phyloP scores from a whole-genome alignment of 2,113 vertebrate species.

The Seriola quinqueradiata region DNA sequence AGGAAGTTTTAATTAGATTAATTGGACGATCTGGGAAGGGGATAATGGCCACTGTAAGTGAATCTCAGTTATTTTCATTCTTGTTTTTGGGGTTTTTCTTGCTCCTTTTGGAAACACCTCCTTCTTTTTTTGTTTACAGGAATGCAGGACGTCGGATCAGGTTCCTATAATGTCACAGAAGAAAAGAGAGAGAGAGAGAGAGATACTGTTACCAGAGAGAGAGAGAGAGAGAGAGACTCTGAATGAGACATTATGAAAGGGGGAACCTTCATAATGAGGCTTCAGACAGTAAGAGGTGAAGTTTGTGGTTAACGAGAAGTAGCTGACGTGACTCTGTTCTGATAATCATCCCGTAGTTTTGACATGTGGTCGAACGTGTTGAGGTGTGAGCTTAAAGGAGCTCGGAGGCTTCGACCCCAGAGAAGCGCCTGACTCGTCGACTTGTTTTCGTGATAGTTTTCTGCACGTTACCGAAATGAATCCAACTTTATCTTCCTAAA shows the following conservation, averaged over 20 bases:
- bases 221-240: not conserved
- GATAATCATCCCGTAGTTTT: no score
- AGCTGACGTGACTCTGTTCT: not conserved
- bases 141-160: slow-evolving; percentile 70
- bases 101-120: not conserved
- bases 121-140: slow-evolving; percentile 58
- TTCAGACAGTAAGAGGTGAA: no score
- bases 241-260: not conserved
- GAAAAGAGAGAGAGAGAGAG: not conserved
- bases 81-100: not conserved
- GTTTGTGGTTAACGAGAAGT: not conserved
- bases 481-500: no score
- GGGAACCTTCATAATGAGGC: not conserved
- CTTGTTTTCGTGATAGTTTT: no score
- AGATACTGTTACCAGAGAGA: slow-evolving; percentile 36
- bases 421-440: no score
- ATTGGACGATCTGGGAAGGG: no score
- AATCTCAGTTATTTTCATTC: no score
- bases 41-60: no score
- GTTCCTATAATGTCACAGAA: slow-evolving; percentile 39
- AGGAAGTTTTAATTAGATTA: not conserved
- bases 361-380: no score
- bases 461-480: no score
- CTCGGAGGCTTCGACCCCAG: no score
- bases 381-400: no score